These are phyloP conservation scores for Lochmaea crataegi DNA, from an alignment of 2,888 invertebrate species.

Conservation along the genomic window DNA sequence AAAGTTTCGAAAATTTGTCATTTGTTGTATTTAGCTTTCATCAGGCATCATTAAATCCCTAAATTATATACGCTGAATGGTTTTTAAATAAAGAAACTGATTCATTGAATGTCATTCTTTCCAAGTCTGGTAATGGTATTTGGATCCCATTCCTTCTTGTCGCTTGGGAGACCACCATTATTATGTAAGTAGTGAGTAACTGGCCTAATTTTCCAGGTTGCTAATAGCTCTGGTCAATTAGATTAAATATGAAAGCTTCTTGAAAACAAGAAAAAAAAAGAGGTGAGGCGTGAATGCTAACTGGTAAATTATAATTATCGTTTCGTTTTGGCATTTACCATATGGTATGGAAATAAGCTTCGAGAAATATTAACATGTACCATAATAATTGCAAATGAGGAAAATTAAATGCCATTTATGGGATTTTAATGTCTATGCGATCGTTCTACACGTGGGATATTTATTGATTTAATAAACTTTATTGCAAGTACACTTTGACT, in stretches of 20 bases:
- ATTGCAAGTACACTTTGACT: too few relatives aligned
- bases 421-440: background rate
- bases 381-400: background rate
- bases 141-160: too few relatives aligned
- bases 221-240: background rate
- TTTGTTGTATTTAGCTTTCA: background rate
- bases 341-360: background rate
- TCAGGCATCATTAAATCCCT: background rate
- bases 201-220: background rate
- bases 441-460: background rate
- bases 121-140: too few relatives aligned
- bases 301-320: background rate
- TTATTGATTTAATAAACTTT: too few relatives aligned
- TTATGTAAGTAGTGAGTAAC: background rate
- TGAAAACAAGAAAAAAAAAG: background rate
- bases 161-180: too few relatives aligned
- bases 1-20: background rate
- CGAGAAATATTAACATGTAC: background rate
- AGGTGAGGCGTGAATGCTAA: background rate
- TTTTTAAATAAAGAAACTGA: too few relatives aligned
- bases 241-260: conserved; percentile 5
- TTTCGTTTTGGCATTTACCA: background rate
- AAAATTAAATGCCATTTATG: background rate
- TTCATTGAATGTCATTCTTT: too few relatives aligned
- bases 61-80: too few relatives aligned